Conservation (phyloP, 2,113 vertebrate genomes). For the Catharus fuscescens region DNA sequence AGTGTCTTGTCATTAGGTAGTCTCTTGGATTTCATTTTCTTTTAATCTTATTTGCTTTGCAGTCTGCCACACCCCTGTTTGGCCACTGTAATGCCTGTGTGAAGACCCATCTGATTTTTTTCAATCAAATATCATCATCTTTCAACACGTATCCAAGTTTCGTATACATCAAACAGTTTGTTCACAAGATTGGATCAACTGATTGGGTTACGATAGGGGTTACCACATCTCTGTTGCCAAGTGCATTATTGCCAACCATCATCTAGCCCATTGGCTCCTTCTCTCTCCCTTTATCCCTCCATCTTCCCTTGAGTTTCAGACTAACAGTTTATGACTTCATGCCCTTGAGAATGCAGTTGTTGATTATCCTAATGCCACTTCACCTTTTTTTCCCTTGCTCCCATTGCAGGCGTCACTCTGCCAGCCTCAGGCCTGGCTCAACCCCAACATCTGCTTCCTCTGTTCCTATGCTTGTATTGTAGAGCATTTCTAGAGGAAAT, state of each 20-base stretch:
- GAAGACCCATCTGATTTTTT: neutral
- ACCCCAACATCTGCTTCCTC: constrained; percentile 31
- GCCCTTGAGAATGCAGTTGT: neutral
- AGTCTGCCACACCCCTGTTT: neutral
- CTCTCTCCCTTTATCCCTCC: constrained; percentile 28
- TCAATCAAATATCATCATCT: neutral
- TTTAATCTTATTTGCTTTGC: neutral
- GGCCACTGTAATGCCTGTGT: neutral
- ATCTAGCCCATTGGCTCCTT: neutral
- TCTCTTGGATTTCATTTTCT: constrained; percentile 1
- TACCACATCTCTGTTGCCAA: neutral
- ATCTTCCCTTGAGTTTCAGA: constrained; percentile 40
- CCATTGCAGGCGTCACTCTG: neutral
- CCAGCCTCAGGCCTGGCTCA: constrained; percentile 10
- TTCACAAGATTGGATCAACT: neutral
- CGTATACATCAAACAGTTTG: neutral
- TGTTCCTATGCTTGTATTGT: neutral
- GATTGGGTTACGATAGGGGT: neutral
- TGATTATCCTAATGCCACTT: constrained; percentile 4
- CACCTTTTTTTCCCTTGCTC: neutral
- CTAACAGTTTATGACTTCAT: constrained; percentile 20
- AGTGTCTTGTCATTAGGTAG: neutral
- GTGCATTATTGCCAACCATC: neutral
- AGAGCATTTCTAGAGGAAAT: constrained; percentile 35
- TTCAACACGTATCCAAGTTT: neutral